A percentile compares a stretch with the other conserved stretches of the same genome.
Evolutionary conservation across 2,888 invertebrate species (phyloP).

Genomic region (Xestia ashworthii): DNA sequence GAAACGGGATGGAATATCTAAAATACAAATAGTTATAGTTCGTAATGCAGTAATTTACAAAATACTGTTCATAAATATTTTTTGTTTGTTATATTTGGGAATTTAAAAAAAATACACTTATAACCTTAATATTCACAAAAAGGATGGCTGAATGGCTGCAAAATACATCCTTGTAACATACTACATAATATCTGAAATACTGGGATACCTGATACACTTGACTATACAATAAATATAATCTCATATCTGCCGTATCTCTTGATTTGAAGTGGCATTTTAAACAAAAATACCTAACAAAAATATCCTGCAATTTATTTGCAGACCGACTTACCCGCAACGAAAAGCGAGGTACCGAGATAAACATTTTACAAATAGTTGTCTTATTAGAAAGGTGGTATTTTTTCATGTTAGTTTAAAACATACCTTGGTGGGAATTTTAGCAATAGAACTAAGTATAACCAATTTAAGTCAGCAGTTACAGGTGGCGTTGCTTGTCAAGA

Average conservation of each 20-base stretch:
- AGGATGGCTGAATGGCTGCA: not conserved
- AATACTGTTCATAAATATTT: not conserved
- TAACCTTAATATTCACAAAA: not conserved
- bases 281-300: slow-evolving; percentile 7
- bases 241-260: slow-evolving; percentile 1
- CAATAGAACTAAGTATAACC: too few species aligned
- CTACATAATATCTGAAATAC: not conserved
- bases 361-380: not conserved
- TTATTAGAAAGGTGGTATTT: not conserved
- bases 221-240: slow-evolving; percentile 22
- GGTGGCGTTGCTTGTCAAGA: too few species aligned
- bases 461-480: too few species aligned
- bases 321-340: not conserved
- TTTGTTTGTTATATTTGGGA: not conserved
- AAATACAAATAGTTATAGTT: not conserved
- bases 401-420: not conserved
- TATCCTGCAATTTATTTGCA: not conserved
- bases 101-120: not conserved
- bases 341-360: not conserved
- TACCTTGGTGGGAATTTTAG: not conserved
- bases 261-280: not conserved
- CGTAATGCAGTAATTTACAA: not conserved
- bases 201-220: not conserved
- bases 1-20: not conserved
- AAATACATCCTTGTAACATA: not conserved